These are phyloP conservation scores for Teleiodes luculella DNA, from an alignment of 2,888 invertebrate species.

Conservation along the genomic window DNA sequence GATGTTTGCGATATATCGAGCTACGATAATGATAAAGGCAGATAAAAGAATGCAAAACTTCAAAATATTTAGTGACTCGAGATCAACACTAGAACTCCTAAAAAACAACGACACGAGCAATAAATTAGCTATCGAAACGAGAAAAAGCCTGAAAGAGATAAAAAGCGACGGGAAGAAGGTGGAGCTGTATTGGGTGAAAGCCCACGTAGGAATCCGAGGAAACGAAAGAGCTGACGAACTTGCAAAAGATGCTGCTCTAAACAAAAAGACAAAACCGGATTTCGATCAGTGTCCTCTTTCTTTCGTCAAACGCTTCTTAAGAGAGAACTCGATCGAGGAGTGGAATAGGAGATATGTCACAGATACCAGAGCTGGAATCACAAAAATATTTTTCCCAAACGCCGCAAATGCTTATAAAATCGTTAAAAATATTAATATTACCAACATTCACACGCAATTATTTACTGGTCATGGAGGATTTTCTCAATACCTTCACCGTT, in stretches of 20 bases:
- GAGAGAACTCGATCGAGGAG: conserved; percentile 3
- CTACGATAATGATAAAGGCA: no score
- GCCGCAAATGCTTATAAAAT: not conserved
- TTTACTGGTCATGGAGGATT: conserved; percentile 14
- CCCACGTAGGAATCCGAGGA: not conserved
- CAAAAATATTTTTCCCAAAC: conserved; percentile 7
- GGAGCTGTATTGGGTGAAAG: not conserved
- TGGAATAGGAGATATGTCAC: conserved; percentile 6
- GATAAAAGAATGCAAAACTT: no score
- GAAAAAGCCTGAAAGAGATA: not conserved
- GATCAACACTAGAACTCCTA: not conserved
- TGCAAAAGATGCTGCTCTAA: conserved; percentile 16
- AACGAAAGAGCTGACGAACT: conserved; percentile 10
- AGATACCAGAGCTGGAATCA: not conserved
- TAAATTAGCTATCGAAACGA: not conserved
- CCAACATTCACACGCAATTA: not conserved
- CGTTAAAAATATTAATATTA: not conserved
- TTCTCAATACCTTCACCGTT: not conserved
- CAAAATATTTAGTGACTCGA: not conserved
- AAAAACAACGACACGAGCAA: not conserved
- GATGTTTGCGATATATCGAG: not conserved
- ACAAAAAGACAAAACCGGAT: not conserved
- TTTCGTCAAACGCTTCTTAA: conserved; percentile 1
- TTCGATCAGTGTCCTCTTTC: conserved; percentile 14
- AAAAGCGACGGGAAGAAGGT: not conserved